Evolutionary conservation across 2,888 invertebrate genomes (phyloP).

Genomic region (Alcis repandata): DNA sequence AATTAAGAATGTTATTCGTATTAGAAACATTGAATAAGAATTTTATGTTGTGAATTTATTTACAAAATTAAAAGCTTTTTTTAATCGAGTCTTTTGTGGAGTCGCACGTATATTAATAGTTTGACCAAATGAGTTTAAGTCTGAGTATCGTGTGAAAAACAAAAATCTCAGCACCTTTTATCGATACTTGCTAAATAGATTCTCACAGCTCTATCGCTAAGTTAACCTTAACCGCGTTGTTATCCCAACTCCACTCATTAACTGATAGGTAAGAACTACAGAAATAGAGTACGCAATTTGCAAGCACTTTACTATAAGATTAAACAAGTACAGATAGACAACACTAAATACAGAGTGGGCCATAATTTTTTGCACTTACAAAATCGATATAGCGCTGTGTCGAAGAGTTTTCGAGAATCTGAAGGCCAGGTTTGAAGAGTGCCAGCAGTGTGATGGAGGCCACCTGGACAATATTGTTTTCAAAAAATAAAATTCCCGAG

Average conservation of each 20-base stretch:
- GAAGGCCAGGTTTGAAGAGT: neutral
- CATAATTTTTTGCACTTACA: neutral
- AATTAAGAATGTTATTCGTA: neutral
- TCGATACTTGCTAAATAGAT: slow-evolving; percentile 19
- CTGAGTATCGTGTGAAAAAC: neutral
- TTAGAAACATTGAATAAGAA: too few relatives aligned
- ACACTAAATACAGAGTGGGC: slow-evolving; percentile 1
- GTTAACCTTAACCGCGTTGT: slow-evolving; percentile 41
- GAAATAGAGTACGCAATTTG: slow-evolving; percentile 5
- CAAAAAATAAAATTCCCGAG: neutral
- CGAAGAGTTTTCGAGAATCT: slow-evolving; percentile 3
- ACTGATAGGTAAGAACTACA: slow-evolving; percentile 30
- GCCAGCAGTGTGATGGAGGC: neutral
- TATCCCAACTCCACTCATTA: slow-evolving; percentile 44
- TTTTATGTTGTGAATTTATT: neutral
- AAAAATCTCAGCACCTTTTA: neutral
- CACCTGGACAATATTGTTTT: neutral
- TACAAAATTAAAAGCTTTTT: too few relatives aligned
- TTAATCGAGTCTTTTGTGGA: too few relatives aligned
- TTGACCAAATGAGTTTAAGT: too few relatives aligned
- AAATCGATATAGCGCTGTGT: slow-evolving; percentile 3
- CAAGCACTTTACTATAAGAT: slow-evolving; percentile 5
- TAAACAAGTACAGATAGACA: slow-evolving; percentile 9
- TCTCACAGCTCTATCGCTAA: slow-evolving; percentile 34
- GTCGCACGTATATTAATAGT: too few relatives aligned